Evolutionary conservation across 2,888 invertebrate species (phyloP).

Genomic region (Aphidoletes aphidimyza): DNA sequence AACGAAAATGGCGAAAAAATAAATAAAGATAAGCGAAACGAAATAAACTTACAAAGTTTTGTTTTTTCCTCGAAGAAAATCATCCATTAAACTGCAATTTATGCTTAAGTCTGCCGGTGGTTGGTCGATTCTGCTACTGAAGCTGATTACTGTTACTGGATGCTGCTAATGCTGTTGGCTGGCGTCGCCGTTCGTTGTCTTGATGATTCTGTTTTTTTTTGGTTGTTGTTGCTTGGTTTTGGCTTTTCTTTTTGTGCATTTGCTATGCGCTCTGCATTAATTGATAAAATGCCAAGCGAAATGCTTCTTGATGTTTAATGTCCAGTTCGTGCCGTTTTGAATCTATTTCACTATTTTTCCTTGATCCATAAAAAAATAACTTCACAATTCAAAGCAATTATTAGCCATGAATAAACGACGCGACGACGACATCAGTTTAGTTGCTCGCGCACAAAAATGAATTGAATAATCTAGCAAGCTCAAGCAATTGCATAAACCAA

Average conservation of each 20-base stretch:
- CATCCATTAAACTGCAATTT: not conserved
- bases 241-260: not conserved
- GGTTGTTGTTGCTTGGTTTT: not conserved
- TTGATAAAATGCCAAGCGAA: conserved; percentile 43
- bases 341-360: not conserved
- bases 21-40: not conserved
- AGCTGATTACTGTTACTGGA: no score
- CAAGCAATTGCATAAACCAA: no score
- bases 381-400: conserved; percentile 8
- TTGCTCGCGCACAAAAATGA: not conserved
- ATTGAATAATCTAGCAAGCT: no score
- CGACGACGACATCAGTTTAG: not conserved
- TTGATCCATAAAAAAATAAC: conserved; percentile 38
- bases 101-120: conserved; percentile 8
- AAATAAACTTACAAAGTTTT: not conserved
- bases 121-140: no score
- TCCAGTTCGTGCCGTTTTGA: not conserved
- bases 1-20: not conserved
- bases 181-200: not conserved
- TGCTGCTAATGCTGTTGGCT: no score
- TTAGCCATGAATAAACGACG: not conserved
- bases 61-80: not conserved
- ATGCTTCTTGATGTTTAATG: conserved; percentile 39
- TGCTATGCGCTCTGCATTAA: no score
- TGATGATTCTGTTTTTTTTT: conserved; percentile 7